phyloP scores from a whole-genome alignment of 2,113 vertebrate species.

The Triplophysa tibetana region DNA sequence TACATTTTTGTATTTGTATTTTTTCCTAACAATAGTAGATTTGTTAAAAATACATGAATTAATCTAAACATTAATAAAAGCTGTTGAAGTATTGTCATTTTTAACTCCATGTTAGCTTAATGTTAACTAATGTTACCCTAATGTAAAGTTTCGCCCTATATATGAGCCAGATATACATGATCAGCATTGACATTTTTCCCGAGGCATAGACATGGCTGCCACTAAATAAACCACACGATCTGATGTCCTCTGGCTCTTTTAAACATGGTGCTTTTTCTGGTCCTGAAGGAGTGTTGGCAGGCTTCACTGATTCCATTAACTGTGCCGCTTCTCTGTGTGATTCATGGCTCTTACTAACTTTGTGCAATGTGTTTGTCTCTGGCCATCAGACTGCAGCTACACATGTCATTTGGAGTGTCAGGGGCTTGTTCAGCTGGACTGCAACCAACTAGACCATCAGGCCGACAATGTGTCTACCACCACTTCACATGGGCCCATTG shows the following conservation, averaged over 20 bases:
- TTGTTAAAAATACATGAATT: too few species aligned
- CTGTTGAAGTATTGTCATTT: neutral
- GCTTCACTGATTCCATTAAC: neutral
- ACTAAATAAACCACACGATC: slow-evolving; percentile 11
- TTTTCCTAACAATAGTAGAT: too few species aligned
- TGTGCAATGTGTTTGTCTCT: slow-evolving; percentile 33
- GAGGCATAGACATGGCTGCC: neutral
- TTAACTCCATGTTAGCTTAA: neutral
- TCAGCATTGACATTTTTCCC: neutral
- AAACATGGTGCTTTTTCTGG: neutral
- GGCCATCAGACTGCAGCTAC: slow-evolving; percentile 83
- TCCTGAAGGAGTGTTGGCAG: slow-evolving; percentile 43
- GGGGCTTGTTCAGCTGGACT: slow-evolving; percentile 84
- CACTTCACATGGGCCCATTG: slow-evolving; percentile 69
- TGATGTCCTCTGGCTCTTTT: neutral
- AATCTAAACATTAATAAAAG: too few species aligned
- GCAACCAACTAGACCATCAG: slow-evolving; percentile 70
- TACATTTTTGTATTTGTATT: too few species aligned
- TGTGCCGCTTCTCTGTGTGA: slow-evolving; percentile 37
- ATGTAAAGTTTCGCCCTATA: too few species aligned
- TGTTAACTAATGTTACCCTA: too few species aligned
- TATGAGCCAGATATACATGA: too few species aligned
- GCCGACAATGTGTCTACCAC: slow-evolving; percentile 57
- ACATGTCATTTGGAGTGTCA: slow-evolving; percentile 87
- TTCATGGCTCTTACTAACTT: slow-evolving; percentile 5